phyloP scores from a whole-genome alignment of 1,140 invertebrate genomes.

The Drosophila busckii region DNA sequence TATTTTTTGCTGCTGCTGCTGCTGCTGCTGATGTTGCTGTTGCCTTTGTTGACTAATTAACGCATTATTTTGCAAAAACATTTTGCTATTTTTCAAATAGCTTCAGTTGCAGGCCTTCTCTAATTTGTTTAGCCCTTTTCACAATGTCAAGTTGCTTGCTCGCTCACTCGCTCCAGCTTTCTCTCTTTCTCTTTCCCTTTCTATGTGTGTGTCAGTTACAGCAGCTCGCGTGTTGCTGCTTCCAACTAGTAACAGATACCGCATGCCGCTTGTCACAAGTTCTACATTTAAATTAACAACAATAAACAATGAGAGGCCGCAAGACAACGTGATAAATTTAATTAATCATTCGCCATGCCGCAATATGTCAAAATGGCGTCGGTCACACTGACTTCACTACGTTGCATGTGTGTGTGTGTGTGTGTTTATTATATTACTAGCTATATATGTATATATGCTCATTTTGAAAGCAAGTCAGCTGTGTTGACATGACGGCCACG shows the following conservation, averaged over 20 bases:
- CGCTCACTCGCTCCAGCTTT: conserved; percentile 4
- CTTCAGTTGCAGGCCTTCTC: conserved; percentile 3
- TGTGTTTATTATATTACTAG: conserved; percentile 28
- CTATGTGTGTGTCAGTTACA: conserved; percentile 21
- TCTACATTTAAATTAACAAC: conserved; percentile 70
- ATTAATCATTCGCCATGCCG: conserved; percentile 58
- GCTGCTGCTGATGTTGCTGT: conserved; percentile 11
- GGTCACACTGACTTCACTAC: background rate
- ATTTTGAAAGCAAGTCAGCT: conserved; percentile 50
- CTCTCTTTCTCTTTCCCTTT: no score
- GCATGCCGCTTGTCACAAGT: conserved; percentile 68
- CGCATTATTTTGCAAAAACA: conserved; percentile 41
- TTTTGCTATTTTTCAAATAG: conserved; percentile 12
- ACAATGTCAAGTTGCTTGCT: background rate
- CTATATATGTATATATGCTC: conserved; percentile 12
- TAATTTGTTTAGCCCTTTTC: no score
- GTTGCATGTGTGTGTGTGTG: background rate
- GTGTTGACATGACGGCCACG: conserved; percentile 47
- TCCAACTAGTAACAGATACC: conserved; percentile 25
- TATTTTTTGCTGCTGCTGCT: background rate
- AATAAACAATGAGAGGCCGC: conserved; percentile 36
- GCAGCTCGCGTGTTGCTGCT: conserved; percentile 5
- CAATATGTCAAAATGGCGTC: conserved; percentile 58
- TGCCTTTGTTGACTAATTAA: conserved; percentile 59
- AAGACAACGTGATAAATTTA: conserved; percentile 70